Percentiles rank a stretch among this genome's conserved stretches.
phyloP scores from a whole-genome alignment of 2,113 vertebrate species.

The Mobula hypostoma region DNA sequence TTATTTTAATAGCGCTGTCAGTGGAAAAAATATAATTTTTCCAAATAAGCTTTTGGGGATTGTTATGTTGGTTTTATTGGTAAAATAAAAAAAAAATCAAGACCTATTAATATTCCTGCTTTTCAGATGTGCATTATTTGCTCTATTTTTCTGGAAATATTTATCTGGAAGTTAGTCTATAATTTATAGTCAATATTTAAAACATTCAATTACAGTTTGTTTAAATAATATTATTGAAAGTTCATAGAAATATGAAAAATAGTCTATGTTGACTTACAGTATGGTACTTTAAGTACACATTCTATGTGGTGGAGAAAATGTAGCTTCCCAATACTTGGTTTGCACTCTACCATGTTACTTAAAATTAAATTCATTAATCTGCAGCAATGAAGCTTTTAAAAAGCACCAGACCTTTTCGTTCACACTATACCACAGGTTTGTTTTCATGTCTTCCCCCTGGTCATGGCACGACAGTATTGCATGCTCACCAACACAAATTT shows the following conservation, averaged over 20 bases:
- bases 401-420: background rate
- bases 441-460: background rate
- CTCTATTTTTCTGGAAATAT: slow-evolving; percentile 24
- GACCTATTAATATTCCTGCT: background rate
- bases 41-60: too few species aligned
- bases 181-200: slow-evolving; percentile 4
- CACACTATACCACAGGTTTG: background rate
- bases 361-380: background rate
- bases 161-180: background rate
- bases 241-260: background rate
- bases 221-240: background rate
- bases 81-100: too few species aligned
- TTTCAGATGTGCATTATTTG: background rate
- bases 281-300: background rate
- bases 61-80: too few species aligned
- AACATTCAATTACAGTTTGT: slow-evolving; percentile 12
- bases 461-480: background rate
- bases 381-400: background rate
- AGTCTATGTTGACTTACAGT: background rate
- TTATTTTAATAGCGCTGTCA: too few species aligned
- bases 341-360: background rate
- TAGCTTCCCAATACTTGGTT: too few species aligned
- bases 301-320: background rate
- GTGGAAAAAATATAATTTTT: too few species aligned
- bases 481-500: background rate